A percentile compares a stretch with the other conserved stretches of the same genome.
Conservation (phyloP, 2,113 vertebrate genomes). For the Rhabdornis inornatus region DNA sequence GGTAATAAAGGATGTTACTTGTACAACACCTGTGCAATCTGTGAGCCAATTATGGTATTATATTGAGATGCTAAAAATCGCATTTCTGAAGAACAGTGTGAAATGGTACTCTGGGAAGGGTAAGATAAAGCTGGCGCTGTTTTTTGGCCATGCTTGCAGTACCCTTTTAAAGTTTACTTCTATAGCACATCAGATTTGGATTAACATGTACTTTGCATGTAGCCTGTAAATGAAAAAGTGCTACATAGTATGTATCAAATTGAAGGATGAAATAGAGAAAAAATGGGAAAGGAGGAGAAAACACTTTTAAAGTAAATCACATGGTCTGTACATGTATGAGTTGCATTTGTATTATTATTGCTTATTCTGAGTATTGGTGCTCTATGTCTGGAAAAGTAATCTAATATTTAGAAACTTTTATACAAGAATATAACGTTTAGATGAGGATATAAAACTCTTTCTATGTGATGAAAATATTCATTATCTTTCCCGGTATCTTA, state of each 20-base stretch:
- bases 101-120: neutral
- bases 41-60: neutral
- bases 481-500: neutral
- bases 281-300: neutral
- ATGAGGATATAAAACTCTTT: conserved; percentile 1
- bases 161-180: neutral
- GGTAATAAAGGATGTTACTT: neutral
- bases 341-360: neutral
- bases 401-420: neutral
- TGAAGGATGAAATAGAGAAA: neutral
- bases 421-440: neutral
- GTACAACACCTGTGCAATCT: neutral
- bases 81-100: neutral
- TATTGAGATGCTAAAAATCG: neutral
- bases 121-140: neutral
- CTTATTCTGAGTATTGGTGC: neutral
- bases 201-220: neutral
- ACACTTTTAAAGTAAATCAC: neutral
- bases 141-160: neutral
- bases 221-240: neutral
- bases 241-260: neutral
- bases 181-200: neutral
- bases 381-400: conserved; percentile 4
- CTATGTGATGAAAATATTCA: conserved; percentile 11
- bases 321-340: neutral